Evolutionary conservation across 2,888 invertebrate species (phyloP).

Genomic region (Eupeodes latifasciatus): DNA sequence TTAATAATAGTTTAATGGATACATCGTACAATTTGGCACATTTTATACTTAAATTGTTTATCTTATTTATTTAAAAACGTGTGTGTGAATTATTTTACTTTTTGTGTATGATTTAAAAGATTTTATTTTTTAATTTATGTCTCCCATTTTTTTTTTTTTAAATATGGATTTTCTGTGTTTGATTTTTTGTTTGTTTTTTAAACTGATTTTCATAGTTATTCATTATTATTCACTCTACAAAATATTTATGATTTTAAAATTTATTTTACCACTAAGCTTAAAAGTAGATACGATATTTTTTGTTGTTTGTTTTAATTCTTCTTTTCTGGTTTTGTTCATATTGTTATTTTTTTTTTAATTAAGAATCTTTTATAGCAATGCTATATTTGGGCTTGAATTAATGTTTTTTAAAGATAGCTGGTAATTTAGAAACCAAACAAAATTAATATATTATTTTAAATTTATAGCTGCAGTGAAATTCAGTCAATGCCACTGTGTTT

Average conservation of each 20-base stretch:
- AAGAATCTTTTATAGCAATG: conserved; percentile 62
- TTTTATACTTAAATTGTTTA: conserved; percentile 78
- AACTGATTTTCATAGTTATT: conserved; percentile 67
- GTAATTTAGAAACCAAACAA: conserved; percentile 48
- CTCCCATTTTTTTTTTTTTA: conserved; percentile 38
- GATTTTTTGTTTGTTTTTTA: conserved; percentile 30
- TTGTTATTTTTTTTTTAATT: conserved; percentile 38
- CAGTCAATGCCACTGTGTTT: conserved; percentile 67
- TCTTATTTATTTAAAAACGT: conserved; percentile 71
- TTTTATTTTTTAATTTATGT: conserved; percentile 52
- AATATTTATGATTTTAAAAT: conserved; percentile 69
- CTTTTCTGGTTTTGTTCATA: background rate
- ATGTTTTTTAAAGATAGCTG: conserved; percentile 44
- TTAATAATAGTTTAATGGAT: conserved; percentile 80
- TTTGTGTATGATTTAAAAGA: conserved; percentile 39
- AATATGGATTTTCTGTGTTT: conserved; percentile 47
- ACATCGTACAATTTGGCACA: conserved; percentile 84
- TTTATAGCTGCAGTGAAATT: conserved; percentile 75
- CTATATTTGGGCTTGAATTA: conserved; percentile 50
- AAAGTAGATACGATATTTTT: conserved; percentile 74
- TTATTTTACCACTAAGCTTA: conserved; percentile 75
- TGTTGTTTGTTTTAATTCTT: conserved; percentile 1
- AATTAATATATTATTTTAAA: conserved; percentile 28
- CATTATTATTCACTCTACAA: conserved; percentile 73
- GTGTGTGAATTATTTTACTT: conserved; percentile 62